Evolutionary conservation across 2,797 vertebrate species (phyloP).

Genomic region (Capromys pilorides): DNA sequence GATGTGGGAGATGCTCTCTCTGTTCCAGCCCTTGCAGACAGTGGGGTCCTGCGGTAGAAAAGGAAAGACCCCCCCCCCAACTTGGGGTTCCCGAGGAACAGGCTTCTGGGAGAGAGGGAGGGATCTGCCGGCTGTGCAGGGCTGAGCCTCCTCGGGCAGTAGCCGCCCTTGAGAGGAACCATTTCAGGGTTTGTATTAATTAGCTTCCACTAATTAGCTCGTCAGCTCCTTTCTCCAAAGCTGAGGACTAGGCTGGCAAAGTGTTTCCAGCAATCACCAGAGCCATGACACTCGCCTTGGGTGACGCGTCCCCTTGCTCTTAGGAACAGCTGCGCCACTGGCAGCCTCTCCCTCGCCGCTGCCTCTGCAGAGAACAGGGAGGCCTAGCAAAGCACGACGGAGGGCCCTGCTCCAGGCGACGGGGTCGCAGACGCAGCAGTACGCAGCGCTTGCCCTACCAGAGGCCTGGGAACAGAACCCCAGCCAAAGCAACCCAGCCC

Average conservation of each 20-base stretch:
- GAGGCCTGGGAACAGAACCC: not conserved
- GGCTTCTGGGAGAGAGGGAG: not conserved
- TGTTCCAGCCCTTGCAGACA: not conserved
- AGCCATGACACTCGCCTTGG: slow-evolving; percentile 5
- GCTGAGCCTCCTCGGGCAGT: slow-evolving; percentile 13
- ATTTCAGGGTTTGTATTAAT: slow-evolving; percentile 71
- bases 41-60: not conserved
- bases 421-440: not conserved
- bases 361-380: not conserved
- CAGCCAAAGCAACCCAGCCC: not conserved
- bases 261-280: slow-evolving; percentile 66
- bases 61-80: not conserved
- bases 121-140: not conserved
- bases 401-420: slow-evolving; percentile 13
- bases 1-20: not conserved
- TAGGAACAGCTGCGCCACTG: not conserved
- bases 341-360: not conserved
- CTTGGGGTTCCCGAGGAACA: not conserved
- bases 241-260: slow-evolving; percentile 39
- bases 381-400: not conserved
- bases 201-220: slow-evolving; percentile 70
- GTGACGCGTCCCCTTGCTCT: not conserved
- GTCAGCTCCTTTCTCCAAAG: slow-evolving; percentile 56
- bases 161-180: slow-evolving; percentile 14
- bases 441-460: not conserved